Percentiles rank a stretch among this genome's conserved stretches.
Evolutionary conservation across 1,140 invertebrate genomes (phyloP).

Genomic region (Lutraria rhynchaena): DNA sequence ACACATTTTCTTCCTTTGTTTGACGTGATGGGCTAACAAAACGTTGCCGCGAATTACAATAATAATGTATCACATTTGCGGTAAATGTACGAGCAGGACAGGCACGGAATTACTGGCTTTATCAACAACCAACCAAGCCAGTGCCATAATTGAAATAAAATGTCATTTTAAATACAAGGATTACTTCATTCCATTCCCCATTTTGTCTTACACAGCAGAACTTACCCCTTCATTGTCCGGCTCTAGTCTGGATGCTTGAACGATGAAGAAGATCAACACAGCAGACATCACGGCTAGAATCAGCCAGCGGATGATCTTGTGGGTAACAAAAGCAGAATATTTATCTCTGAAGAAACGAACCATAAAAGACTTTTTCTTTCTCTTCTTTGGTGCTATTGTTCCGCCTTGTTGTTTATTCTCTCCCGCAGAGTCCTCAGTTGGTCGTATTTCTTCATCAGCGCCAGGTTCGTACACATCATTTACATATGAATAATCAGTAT

Average conservation of each 20-base stretch:
- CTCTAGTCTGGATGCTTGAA: conserved; percentile 61
- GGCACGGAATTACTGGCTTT: no score
- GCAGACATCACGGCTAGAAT: conserved; percentile 57
- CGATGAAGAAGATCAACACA: conserved; percentile 52
- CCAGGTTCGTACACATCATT: conserved; percentile 28
- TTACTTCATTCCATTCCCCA: no score
- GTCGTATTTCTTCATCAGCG: not conserved
- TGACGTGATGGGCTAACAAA: no score
- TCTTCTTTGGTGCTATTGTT: not conserved
- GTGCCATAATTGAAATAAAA: no score
- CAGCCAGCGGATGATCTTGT: conserved; percentile 62
- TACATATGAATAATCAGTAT: not conserved
- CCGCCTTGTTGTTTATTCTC: not conserved
- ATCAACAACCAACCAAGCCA: no score
- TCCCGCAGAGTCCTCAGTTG: not conserved
- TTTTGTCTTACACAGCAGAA: no score
- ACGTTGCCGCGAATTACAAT: no score
- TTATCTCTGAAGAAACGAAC: conserved; percentile 64
- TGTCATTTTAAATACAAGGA: no score
- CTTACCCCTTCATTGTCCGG: conserved; percentile 70
- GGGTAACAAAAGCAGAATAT: conserved; percentile 63
- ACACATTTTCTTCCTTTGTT: no score
- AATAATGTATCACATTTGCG: no score
- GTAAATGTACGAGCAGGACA: no score
- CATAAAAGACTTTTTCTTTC: conserved; percentile 51